These are phyloP conservation scores for Candidula unifasciata DNA, from an alignment of 2,888 invertebrate genomes.

Conservation along the genomic window DNA sequence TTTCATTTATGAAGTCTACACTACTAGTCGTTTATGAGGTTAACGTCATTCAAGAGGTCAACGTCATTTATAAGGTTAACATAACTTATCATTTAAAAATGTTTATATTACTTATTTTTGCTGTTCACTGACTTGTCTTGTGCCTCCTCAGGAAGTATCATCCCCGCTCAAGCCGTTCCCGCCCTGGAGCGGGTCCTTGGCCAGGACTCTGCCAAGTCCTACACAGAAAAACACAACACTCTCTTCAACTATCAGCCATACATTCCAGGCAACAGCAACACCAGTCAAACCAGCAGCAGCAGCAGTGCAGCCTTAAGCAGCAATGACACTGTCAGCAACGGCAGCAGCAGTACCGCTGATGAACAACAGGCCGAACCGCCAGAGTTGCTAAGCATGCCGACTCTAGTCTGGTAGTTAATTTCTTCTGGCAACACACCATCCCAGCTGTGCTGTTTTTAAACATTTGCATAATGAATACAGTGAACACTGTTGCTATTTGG, in stretches of 20 bases:
- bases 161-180: slow-evolving; percentile 72
- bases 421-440: neutral
- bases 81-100: too few species aligned
- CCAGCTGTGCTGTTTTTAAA: too few species aligned
- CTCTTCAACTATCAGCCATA: slow-evolving; percentile 58
- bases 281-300: neutral
- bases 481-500: too few species aligned
- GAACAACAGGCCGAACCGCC: slow-evolving; percentile 32
- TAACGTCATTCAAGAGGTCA: too few species aligned
- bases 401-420: slow-evolving; percentile 55
- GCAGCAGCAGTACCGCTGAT: neutral
- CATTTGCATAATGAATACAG: too few species aligned
- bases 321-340: neutral
- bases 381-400: slow-evolving; percentile 67
- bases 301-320: neutral
- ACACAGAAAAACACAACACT: slow-evolving; percentile 66
- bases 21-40: too few species aligned
- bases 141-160: slow-evolving; percentile 75
- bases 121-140: neutral
- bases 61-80: too few species aligned
- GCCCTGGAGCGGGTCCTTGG: slow-evolving; percentile 70
- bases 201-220: slow-evolving; percentile 66
- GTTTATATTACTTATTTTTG: too few species aligned
- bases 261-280: slow-evolving; percentile 42
- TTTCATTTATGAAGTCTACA: too few species aligned